Percentiles rank a stretch among this genome's conserved stretches.
Evolutionary conservation across 2,888 invertebrate genomes (phyloP).

Genomic region (Nysson spinosus): DNA sequence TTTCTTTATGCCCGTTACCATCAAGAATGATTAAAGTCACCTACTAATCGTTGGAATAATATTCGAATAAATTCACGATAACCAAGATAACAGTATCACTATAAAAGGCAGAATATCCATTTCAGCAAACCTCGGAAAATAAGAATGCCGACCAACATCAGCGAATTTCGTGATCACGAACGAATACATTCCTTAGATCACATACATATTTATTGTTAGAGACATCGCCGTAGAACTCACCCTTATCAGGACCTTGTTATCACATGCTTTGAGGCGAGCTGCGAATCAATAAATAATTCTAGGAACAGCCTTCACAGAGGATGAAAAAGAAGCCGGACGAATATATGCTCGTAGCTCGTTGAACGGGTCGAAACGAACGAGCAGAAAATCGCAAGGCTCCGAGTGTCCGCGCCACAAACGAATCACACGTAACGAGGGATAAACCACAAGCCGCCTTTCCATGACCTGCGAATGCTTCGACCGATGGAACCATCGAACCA

Average conservation of each 20-base stretch:
- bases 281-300: slow-evolving; percentile 62
- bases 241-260: slow-evolving; percentile 55
- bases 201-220: too few species aligned
- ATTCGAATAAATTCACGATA: too few species aligned
- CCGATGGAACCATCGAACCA: slow-evolving; percentile 1
- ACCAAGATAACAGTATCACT: too few species aligned
- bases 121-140: too few species aligned
- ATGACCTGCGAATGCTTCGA: slow-evolving; percentile 36
- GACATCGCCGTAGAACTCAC: too few species aligned
- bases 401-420: slow-evolving; percentile 60
- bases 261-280: slow-evolving; percentile 56
- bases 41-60: too few species aligned
- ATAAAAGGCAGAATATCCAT: too few species aligned
- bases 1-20: neutral
- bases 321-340: slow-evolving; percentile 31
- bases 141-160: too few species aligned
- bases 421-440: slow-evolving; percentile 67
- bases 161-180: too few species aligned
- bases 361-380: slow-evolving; percentile 38
- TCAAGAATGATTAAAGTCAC: too few species aligned
- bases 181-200: too few species aligned
- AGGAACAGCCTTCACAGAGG: slow-evolving; percentile 37
- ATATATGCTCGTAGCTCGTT: slow-evolving; percentile 10
- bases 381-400: slow-evolving; percentile 49
- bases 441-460: slow-evolving; percentile 60